Evolutionary conservation across 2,888 invertebrate species (phyloP), one percentile per base, ranked within the genome.

Genomic region (Andrena haemorrhoa): DNA sequence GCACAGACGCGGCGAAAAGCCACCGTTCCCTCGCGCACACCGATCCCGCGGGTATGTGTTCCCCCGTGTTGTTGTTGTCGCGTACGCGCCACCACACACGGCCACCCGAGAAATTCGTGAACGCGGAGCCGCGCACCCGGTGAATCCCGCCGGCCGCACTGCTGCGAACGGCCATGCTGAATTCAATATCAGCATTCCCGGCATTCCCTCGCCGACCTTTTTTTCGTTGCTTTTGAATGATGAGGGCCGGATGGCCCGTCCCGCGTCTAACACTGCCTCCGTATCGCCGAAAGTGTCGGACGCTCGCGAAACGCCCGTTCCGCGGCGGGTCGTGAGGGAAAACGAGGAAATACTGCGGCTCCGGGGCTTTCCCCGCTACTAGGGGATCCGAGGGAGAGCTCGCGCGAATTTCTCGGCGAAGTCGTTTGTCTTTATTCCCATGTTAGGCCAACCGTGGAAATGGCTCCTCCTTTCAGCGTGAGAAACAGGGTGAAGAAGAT

Each of bases 131-230:
- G 69, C 75, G 75, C 76, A 79, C 75, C 68, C 79, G 35, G 49
- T 66, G 83, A 85, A 85, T 83, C 79, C 73, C 82, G 87, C 84
- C 89, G 88, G 58, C 56, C 89, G 87, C 85, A 83, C 86, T 82
- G 85, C 79, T 82, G 88, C 83, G 87, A 90, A 92, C 92, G 91
- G 93, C 94, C 94, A 94, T 94, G 92, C 92, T 94, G 94, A 94
- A 94, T 94, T 94, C 93, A 93, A 94, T 94, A 93, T 94, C 92
- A 92, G 91, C 93, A 92, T 92, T 91, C 92, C 82, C 86, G 56
- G 90, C 90, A 92, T 93, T 94, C 93, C 80, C 91, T 82, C 76
- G 86, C 84, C 88, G 87, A 83, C 49, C 23, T 61, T 49, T 89
- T 89, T 90, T 91, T 89, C 83, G 88, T 83, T 85, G 84, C 83